phyloP scores from a whole-genome alignment of 2,888 invertebrate genomes.

The Myathropa florea region DNA sequence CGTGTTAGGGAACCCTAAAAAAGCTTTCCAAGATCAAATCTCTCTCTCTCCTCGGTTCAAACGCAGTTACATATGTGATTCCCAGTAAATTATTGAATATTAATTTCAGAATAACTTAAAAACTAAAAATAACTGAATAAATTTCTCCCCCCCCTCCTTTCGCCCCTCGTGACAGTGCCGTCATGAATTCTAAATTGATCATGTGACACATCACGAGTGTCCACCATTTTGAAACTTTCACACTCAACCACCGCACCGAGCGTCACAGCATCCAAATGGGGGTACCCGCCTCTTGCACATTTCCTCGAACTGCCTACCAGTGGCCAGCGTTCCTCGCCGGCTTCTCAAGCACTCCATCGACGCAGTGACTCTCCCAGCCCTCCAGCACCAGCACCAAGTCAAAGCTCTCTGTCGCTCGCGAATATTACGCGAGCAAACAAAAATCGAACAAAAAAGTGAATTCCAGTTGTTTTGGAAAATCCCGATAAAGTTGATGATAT shows the following conservation, averaged over 20 bases:
- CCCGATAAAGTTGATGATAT: constrained; percentile 59
- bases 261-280: constrained; percentile 9
- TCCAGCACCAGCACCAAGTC: not conserved
- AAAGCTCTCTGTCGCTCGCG: constrained; percentile 37
- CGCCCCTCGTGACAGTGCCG: not conserved
- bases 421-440: not conserved
- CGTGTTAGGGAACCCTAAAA: too few species aligned
- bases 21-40: too few species aligned
- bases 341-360: not conserved
- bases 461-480: constrained; percentile 55
- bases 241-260: not conserved
- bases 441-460: constrained; percentile 3
- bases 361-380: not conserved
- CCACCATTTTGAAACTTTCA: constrained; percentile 1
- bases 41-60: too few species aligned
- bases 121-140: not conserved
- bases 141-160: not conserved
- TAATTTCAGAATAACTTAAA: not conserved
- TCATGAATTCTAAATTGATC: not conserved
- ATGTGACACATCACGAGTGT: not conserved
- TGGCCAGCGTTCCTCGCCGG: not conserved
- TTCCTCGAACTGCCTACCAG: not conserved
- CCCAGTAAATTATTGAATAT: not conserved
- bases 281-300: not conserved
- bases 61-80: not conserved